Evolutionary conservation across 2,113 vertebrate genomes (phyloP), one percentile per base, ranked within the genome.

Genomic region (Atherinomorus stipes): DNA sequence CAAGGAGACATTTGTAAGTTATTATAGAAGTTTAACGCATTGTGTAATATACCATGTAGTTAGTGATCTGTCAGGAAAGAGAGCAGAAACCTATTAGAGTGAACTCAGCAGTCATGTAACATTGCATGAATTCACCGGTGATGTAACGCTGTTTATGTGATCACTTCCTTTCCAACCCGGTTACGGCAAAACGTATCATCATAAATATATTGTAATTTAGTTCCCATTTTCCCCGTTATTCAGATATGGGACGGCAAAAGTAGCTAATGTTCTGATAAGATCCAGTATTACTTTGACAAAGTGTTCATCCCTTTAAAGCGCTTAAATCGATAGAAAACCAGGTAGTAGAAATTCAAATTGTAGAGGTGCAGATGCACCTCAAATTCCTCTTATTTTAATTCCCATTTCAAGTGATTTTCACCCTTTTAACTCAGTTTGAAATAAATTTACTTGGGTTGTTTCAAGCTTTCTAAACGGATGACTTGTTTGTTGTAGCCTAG

Each of bases 11-110:
- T 66, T 73, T 63, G 56, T 7, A 25, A 38, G 53, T 11, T 40
- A n/a, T 63, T 42, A 28, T 16, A 19, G 23, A 0, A 37, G 68
- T 21, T 19, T 4, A 28, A 37, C 15, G 38, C 40, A 23, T 0
- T 61, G 66, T 59, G 57, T 64, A 38, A 68, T 13, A 51, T 25
- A 16, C 28, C 63, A 51, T 49, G 31, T n/a, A 67, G 54, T 49
- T 7, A 73, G 40, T 6, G 6, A 65, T 21, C 3, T 57, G 60
- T 54, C 52, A 22, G 60, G 7, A 37, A 47, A 12, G 28, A 68
- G 47, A 49, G 56, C 11, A 25, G 40, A 44, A 58, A 16, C 10
- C 31, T 31, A 40, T 16, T 21, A 37, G 37, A 15, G 22, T 34
- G 9, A 34, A 34, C 31, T 34, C 8, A 4, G 31, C 31, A 34